Evolutionary conservation across 2,113 vertebrate genomes (phyloP).

Genomic region (Pollimyrus isidori): DNA sequence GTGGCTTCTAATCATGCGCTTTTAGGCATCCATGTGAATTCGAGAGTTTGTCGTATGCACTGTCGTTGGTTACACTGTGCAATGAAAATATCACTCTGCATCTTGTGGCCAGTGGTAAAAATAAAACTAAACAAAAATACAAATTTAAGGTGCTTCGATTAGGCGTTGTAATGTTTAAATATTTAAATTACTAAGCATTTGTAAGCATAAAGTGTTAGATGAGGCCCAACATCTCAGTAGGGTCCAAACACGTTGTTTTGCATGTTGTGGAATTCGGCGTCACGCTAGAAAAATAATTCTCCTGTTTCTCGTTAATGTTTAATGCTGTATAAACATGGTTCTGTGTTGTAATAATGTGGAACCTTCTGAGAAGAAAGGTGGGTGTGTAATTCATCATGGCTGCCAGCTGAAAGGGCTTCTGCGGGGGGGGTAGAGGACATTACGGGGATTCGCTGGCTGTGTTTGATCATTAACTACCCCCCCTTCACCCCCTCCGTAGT

Average conservation of each 20-base stretch:
- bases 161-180: neutral
- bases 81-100: neutral
- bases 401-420: neutral
- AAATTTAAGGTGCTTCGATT: neutral
- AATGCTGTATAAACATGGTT: neutral
- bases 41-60: neutral
- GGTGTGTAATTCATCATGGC: neutral
- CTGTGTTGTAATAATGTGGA: neutral
- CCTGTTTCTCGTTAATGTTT: neutral
- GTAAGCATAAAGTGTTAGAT: neutral
- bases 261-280: neutral
- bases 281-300: neutral
- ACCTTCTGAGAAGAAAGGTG: neutral
- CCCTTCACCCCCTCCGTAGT: constrained; percentile 53
- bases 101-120: neutral
- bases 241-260: neutral
- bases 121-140: neutral
- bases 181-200: neutral
- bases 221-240: neutral
- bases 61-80: neutral
- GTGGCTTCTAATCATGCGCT: neutral
- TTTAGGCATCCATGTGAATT: neutral
- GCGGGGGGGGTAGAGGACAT: neutral
- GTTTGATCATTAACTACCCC: neutral
- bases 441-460: neutral